Evolutionary conservation across 2,888 invertebrate genomes (phyloP), one percentile per base, ranked within the genome.

Genomic region (Epinotia nisella): DNA sequence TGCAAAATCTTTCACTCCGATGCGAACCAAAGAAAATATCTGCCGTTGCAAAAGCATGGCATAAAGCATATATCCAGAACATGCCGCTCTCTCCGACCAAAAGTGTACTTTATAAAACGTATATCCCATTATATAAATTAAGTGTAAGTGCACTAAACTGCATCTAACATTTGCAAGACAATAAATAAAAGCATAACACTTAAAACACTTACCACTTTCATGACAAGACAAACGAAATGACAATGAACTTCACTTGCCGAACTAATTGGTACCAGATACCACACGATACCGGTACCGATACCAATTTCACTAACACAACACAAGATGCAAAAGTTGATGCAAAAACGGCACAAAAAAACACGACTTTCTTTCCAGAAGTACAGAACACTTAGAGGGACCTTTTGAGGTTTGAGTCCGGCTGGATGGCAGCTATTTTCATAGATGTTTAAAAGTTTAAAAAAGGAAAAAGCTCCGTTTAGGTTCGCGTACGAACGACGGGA

Each of bases 171-270:
- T 74, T 76, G 83, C 74, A 76, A 80, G 81, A 87, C 86, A 86
- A 85, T 85, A 78, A 35, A 83, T 81, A 83, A 83, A 83, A 85
- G 80, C 80, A 76, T 78, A 77, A 78, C 78, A 78, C 56, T 60
- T 67, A 61, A 53, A 79, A 78, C 78, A 85, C 87, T 87, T 87
- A 91, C 90, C 90, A 90, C 88, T 88, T 87, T 85, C 84, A 81
- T 85, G 86, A 87, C 88, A 84, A 87, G 89, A 90, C 88, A 88
- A 87, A 83, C 83, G 78, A 78, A 79, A 82, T 83, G 86, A 90
- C 88, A 88, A 86, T 88, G 88, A 89, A 88, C 87, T 88, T 85
- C 86, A 83, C 83, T 85, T 76, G 79, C 76, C 75, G 83, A 84
- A 83, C 84, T 85, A 86, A 88, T 87, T 86, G 84, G 83, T 86